Base-by-base conservation (phyloP, 1,140 invertebrate species). In the Orussus abietinus region DNA sequence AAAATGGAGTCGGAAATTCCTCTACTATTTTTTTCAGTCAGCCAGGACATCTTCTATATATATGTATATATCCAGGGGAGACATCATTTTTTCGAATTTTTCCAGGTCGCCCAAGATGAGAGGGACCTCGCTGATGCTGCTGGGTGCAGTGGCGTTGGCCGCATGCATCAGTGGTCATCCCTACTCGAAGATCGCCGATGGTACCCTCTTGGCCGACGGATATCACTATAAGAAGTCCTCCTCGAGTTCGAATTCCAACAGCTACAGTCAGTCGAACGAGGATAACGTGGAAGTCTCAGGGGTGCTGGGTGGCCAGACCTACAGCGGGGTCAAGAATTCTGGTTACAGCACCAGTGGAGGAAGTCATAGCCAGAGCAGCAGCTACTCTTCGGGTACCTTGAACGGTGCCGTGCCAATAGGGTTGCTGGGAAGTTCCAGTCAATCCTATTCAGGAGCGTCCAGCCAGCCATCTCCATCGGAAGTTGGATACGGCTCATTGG, bases 81-180 rank as follows among this genome's bases (percentile, higher is more conserved):
- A n/a, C n/a, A n/a, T n/a, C n/a, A n/a, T 21, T 6, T 1, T n/a
- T 20, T 17, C 31, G 10, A 9, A 2, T 12, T 15, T 36, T 36
- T 48, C 3, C 37, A 60, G 56, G 39, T 55, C 9, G n/a, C 18
- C 32, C 21, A 55, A 46, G 15, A 66, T 66, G 61, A 53, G 33
- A 21, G 28, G 41, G 45, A 34, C 20, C 22, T 45, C 45, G 9
- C 37, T 47, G 13, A 28, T 49, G 29, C 39, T 60, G 34, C 43
- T 62, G 4, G 47, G 43, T 18, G 45, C 50, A 38, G 52, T 45
- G 10, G 34, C 42, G 26, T 49, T 53, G 19, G 33, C 18, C 28
- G 43, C 44, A 14, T 34, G 39, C 5, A 43, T 31, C 9, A 47
- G 41, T 13, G 55, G 49, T 9, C 36, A 48, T 11, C 51, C 56